phyloP scores from a whole-genome alignment of 2,113 vertebrate species.

The Protobothrops mucrosquamatus region DNA sequence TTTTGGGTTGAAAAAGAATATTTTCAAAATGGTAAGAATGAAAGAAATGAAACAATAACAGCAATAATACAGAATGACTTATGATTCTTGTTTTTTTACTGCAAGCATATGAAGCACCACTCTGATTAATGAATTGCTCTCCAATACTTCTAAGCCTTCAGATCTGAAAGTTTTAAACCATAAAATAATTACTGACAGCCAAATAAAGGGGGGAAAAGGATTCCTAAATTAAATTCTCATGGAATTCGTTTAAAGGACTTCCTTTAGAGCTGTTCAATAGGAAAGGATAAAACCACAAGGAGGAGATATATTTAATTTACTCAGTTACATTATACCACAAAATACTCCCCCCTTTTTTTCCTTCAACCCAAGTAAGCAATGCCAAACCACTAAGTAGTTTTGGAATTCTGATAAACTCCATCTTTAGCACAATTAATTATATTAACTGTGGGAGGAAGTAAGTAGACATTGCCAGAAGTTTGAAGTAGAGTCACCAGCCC shows the following conservation, averaged over 20 bases:
- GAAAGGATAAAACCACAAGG: slow-evolving; percentile 12
- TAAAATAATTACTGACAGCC: background rate
- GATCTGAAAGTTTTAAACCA: background rate
- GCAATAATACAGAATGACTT: background rate
- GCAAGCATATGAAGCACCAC: background rate
- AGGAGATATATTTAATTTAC: slow-evolving; percentile 34
- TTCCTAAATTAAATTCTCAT: background rate
- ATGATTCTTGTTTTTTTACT: background rate
- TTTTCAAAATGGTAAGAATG: background rate
- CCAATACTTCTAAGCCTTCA: background rate
- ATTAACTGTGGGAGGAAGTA: slow-evolving; percentile 58
- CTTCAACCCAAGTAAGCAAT: slow-evolving; percentile 8
- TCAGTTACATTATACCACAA: slow-evolving; percentile 32
- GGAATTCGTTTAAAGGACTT: background rate
- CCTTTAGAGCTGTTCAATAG: background rate
- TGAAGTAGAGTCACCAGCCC: slow-evolving; percentile 13
- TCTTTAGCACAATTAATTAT: slow-evolving; percentile 59
- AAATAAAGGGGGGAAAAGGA: background rate
- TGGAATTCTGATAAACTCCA: slow-evolving; percentile 54
- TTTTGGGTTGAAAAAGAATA: background rate
- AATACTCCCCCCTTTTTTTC: background rate
- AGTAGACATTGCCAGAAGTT: slow-evolving; percentile 46
- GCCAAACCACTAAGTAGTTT: slow-evolving; percentile 59
- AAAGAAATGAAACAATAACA: background rate
- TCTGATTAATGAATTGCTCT: background rate